Evolutionary conservation across 2,888 invertebrate genomes (phyloP), one percentile per base, ranked within the genome.

Genomic region (Zygogramma bicolorata): DNA sequence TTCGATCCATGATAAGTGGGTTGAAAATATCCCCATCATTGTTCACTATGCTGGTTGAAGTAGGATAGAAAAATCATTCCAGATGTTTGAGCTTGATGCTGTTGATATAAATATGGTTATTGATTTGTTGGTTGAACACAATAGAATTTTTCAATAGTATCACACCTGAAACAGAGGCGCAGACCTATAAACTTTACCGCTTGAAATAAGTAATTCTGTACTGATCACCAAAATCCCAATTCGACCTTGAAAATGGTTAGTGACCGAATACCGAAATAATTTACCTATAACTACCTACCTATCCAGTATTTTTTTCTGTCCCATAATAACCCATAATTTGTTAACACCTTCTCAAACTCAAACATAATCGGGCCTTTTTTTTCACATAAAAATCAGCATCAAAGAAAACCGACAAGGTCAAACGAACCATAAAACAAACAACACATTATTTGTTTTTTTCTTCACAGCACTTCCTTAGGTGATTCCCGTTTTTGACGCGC

Each of bases 401-500:
- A 71, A 71, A 71, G 58, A 57, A 13, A 27, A 61, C 62, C 71
- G 71, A 71, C 71, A 71, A 71, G 71, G 71, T 63, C 71, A 67
- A 67, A 71, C 62, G 57, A 67, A 71, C 66, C 71, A 67, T 71
- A 71, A 71, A 71, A 53, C 53, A 58, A 70, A 70, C 70, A 70
- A 65, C 65, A 65, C 69, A 63, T 69, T 70, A 65, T 65, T 65
- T 70, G 65, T 65, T 70, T 65, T 65, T 69, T 70, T 65, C 29
- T 65, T 42, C 49, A 27, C 57, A 22, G 42, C 69, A 63, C 71
- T 71, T 71, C 61, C 70, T 58, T 53, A 68, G 73, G 73, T 62
- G 69, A 73, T 69, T 73, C 73, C 73, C 66, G 66, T 62, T 68
- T 71, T 68, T 63, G 71, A 62, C 71, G 69, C 74, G 74, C 74